A percentile compares a stretch with the other conserved stretches of the same genome.
These are phyloP conservation scores for Harpegnathos saltator DNA, from an alignment of 1,140 invertebrate genomes.

Conservation along the genomic window DNA sequence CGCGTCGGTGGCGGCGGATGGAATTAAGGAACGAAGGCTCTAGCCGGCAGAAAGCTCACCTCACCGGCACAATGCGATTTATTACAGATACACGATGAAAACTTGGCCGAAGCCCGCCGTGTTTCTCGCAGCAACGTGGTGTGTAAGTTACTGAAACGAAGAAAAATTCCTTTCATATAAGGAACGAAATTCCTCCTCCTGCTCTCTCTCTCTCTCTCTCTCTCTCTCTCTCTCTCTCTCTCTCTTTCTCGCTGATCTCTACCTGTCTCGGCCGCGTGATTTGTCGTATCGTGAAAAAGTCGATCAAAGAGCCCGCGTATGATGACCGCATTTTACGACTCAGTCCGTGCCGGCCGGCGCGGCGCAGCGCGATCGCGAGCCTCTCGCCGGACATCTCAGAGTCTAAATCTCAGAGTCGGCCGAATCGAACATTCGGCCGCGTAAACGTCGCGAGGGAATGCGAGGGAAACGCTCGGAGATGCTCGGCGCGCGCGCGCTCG, in stretches of 20 bases:
- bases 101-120: background rate
- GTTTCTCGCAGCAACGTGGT: background rate
- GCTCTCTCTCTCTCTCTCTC: background rate
- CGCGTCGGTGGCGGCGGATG: background rate
- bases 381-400: no score
- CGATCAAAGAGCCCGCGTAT: no score
- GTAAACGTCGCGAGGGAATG: background rate
- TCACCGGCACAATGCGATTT: background rate
- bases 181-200: background rate
- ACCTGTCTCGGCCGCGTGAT: no score
- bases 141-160: background rate
- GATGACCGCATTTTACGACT: no score
- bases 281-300: no score
- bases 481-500: background rate
- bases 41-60: slow-evolving; percentile 19
- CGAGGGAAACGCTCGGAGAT: background rate
- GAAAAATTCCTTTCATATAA: slow-evolving; percentile 3
- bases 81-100: slow-evolving; percentile 29
- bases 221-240: no score
- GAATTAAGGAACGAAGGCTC: slow-evolving; percentile 53
- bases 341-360: no score
- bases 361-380: no score
- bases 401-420: slow-evolving; percentile 2
- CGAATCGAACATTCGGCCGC: background rate
- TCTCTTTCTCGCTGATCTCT: background rate